phyloP scores from a whole-genome alignment of 2,113 vertebrate genomes.

The Harpagus bidentatus region DNA sequence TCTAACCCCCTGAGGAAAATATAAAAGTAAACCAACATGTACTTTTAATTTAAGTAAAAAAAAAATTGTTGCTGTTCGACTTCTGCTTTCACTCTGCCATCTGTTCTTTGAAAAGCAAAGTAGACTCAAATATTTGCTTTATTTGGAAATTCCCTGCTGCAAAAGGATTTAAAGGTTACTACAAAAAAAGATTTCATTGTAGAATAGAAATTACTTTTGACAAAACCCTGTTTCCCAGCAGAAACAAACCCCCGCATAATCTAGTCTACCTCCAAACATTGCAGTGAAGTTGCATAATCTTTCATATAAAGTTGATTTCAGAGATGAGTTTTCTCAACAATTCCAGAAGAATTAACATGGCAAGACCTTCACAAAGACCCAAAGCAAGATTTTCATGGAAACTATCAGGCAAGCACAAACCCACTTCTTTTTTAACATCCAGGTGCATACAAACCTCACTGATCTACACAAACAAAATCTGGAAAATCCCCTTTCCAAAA shows the following conservation, averaged over 20 bases:
- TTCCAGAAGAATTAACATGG: background rate
- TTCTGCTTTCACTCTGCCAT: background rate
- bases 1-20: background rate
- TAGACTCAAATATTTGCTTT: background rate
- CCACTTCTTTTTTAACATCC: background rate
- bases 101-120: background rate
- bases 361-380: background rate
- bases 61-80: background rate
- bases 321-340: background rate
- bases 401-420: background rate
- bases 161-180: background rate
- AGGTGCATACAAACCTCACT: background rate
- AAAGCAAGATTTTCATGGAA: background rate
- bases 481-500: background rate
- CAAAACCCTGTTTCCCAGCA: background rate
- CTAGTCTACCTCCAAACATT: background rate
- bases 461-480: background rate
- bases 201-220: background rate
- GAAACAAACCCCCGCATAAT: fast-evolving
- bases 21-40: background rate
- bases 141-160: background rate
- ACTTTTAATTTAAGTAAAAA: background rate
- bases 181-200: background rate
- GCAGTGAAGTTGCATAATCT: background rate
- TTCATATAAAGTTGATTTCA: background rate